Evolutionary conservation across 2,888 invertebrate species (phyloP).

Genomic region (Drosophila nr. medialis): DNA sequence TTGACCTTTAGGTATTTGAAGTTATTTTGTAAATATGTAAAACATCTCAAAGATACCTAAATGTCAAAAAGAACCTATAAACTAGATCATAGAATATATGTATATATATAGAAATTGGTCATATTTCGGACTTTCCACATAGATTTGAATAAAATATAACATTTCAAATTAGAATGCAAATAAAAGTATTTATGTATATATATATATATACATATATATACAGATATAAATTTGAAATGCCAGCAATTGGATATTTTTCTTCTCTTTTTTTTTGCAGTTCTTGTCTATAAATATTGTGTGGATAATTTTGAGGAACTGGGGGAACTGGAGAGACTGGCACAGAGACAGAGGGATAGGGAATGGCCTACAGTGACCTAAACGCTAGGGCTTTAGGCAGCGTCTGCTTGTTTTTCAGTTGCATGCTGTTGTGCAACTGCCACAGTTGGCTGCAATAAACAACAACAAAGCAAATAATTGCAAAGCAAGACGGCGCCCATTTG

Average conservation of each 20-base stretch:
- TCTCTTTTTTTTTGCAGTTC: not conserved
- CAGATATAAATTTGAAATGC: not conserved
- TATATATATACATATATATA: not conserved
- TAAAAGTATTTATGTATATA: not conserved
- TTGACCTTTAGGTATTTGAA: not conserved
- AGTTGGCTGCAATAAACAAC: constrained; percentile 30
- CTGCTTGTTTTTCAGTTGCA: constrained; percentile 23
- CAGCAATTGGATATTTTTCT: not conserved
- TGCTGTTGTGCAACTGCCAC: constrained; percentile 34
- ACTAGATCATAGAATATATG: not conserved
- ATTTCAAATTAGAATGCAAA: not conserved
- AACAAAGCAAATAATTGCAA: constrained; percentile 28
- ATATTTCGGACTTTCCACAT: not conserved
- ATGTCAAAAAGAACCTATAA: not conserved
- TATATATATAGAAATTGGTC: not conserved
- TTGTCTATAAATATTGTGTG: not conserved
- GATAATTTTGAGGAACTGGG: not conserved
- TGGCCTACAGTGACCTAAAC: constrained; percentile 33
- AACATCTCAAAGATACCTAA: not conserved
- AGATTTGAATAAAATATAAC: not conserved
- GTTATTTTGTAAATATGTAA: not conserved
- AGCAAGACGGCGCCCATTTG: constrained; percentile 46
- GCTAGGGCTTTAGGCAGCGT: constrained; percentile 24
- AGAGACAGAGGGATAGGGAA: constrained; percentile 5
- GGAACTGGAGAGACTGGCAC: not conserved